Percentiles rank a stretch among this genome's conserved stretches.
These are phyloP conservation scores for Microchrysa polita DNA, from an alignment of 2,888 invertebrate genomes.

Conservation along the genomic window DNA sequence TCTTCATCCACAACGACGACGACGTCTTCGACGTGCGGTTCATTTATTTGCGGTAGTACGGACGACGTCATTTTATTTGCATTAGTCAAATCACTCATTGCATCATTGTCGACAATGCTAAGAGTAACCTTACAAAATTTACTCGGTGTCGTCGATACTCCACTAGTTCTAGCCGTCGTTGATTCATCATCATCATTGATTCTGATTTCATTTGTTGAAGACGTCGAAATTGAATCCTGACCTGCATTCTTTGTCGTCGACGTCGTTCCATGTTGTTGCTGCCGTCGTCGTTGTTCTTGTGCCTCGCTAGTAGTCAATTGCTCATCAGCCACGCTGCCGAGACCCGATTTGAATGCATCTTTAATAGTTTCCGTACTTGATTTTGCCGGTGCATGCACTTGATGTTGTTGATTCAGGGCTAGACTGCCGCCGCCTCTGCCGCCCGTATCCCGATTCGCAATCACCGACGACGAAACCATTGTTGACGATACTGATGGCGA, in stretches of 20 bases:
- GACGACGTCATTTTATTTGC: constrained; percentile 27
- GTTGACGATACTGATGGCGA: constrained; percentile 19
- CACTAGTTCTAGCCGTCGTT: neutral
- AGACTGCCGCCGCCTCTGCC: constrained; percentile 47
- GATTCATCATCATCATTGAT: constrained; percentile 31
- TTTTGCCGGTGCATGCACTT: constrained; percentile 52
- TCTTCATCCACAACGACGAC: no score
- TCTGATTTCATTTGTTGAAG: constrained; percentile 43
- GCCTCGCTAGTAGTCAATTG: constrained; percentile 10
- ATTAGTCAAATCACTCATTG: neutral
- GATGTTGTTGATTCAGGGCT: constrained; percentile 54
- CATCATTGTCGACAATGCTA: constrained; percentile 17
- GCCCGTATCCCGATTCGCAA: constrained; percentile 43
- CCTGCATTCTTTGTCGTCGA: constrained; percentile 3
- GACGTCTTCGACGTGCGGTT: constrained; percentile 34
- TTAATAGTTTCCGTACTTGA: constrained; percentile 53
- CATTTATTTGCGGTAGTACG: constrained; percentile 25
- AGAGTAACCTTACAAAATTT: constrained; percentile 1
- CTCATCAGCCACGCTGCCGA: constrained; percentile 15
- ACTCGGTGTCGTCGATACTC: constrained; percentile 23
- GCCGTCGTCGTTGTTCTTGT: no score
- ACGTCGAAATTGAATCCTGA: constrained; percentile 29
- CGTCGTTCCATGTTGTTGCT: neutral
- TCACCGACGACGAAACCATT: neutral
- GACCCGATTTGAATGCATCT: constrained; percentile 55